Percentiles rank a stretch among this genome's conserved stretches.
These are phyloP conservation scores for Ectobius pallidus DNA, from an alignment of 2,888 invertebrate genomes.

Conservation along the genomic window DNA sequence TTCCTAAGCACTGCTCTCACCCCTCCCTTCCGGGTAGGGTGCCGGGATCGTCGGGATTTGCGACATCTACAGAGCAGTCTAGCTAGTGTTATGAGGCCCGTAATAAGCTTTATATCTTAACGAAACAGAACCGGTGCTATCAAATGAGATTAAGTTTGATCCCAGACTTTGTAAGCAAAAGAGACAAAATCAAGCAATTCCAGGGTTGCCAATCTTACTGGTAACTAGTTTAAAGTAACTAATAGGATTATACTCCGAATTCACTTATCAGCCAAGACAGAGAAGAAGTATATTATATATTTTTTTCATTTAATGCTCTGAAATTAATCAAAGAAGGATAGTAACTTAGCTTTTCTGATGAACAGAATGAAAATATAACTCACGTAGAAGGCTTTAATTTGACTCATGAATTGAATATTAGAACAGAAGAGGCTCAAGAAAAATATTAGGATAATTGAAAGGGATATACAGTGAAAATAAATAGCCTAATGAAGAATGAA, in stretches of 20 bases:
- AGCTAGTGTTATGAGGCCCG: neutral
- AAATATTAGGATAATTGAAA: too few relatives aligned
- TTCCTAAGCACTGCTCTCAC: neutral
- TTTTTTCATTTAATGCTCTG: too few relatives aligned
- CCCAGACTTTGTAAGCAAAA: neutral
- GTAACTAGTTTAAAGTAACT: neutral
- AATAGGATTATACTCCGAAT: neutral
- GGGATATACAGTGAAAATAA: too few relatives aligned
- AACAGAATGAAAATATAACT: too few relatives aligned
- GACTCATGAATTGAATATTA: too few relatives aligned
- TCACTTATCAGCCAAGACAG: too few relatives aligned
- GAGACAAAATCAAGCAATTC: neutral
- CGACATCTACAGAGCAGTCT: neutral
- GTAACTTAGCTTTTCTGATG: too few relatives aligned
- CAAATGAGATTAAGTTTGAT: neutral
- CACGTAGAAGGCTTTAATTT: too few relatives aligned
- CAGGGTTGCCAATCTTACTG: neutral
- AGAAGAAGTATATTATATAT: too few relatives aligned
- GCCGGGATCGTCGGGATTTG: neutral
- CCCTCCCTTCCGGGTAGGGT: neutral
- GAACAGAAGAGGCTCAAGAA: too few relatives aligned
- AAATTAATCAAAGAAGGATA: too few relatives aligned
- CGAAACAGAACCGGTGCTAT: neutral
- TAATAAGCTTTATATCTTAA: neutral
- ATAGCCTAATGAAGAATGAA: too few relatives aligned